Percentiles rank a stretch among this genome's conserved stretches.
Evolutionary conservation across 2,797 vertebrate species (phyloP).

Genomic region (Intellagama lesueurii): DNA sequence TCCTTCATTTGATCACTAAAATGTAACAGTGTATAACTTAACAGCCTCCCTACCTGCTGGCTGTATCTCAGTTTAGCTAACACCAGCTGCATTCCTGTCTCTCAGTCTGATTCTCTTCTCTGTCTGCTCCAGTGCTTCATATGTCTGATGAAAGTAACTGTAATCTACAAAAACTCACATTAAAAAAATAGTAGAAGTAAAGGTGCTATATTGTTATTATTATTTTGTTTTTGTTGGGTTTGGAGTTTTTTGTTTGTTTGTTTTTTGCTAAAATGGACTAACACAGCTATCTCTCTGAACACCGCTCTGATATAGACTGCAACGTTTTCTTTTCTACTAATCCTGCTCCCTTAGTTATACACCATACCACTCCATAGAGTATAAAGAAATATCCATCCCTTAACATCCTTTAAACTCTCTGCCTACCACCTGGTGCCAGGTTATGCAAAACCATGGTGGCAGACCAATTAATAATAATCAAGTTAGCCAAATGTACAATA

Average conservation of each 20-base stretch:
- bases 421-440: background rate
- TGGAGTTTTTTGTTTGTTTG: too few species aligned
- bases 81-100: background rate
- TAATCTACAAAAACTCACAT: too few species aligned
- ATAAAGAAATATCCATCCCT: background rate
- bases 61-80: background rate
- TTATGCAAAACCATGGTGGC: background rate
- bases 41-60: background rate
- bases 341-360: too few species aligned
- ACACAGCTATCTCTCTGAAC: background rate
- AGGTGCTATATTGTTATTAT: too few species aligned
- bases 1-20: background rate
- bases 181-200: too few species aligned
- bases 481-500: background rate
- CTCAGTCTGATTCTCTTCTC: background rate
- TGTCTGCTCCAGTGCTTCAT: background rate
- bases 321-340: background rate
- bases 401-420: background rate
- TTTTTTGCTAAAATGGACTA: background rate
- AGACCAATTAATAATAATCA: constrained; percentile 6
- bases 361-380: background rate
- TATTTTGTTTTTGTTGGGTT: too few species aligned
- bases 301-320: background rate
- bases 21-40: background rate
- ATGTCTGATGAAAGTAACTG: too few species aligned